Evolutionary conservation across 2,113 vertebrate genomes (phyloP).

Genomic region (Aythya baeri): DNA sequence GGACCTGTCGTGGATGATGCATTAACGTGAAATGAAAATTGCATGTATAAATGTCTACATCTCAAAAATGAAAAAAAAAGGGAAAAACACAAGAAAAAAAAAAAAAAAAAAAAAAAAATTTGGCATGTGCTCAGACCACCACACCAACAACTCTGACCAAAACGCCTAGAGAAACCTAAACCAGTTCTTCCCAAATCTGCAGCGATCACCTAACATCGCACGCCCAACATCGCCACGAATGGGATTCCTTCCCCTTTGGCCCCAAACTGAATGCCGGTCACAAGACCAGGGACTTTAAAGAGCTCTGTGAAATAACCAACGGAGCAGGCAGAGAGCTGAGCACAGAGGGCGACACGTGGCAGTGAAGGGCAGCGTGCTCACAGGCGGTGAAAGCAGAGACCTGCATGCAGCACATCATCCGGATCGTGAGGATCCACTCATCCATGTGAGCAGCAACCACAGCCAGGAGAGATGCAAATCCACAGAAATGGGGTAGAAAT

Average conservation of each 20-base stretch:
- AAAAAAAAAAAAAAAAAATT: background rate
- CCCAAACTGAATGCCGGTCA: background rate
- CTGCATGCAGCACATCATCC: fast-evolving
- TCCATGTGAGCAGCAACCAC: background rate
- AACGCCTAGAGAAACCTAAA: background rate
- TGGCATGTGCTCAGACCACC: background rate
- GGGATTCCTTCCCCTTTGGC: background rate
- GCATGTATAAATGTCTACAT: background rate
- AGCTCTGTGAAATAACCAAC: background rate
- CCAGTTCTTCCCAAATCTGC: background rate
- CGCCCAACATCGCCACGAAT: fast-evolving
- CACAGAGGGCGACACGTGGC: background rate
- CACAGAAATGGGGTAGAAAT: background rate
- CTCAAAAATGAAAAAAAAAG: background rate
- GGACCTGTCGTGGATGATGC: background rate
- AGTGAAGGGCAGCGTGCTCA: background rate
- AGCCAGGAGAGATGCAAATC: background rate
- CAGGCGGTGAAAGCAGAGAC: background rate
- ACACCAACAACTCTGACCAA: background rate
- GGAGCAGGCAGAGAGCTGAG: background rate
- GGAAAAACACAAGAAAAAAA: background rate
- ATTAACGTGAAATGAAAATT: conserved; percentile 11
- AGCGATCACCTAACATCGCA: background rate
- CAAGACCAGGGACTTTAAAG: background rate
- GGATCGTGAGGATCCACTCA: background rate